Conservation (phyloP, 2,113 vertebrate species). For the Clarias macrocephalus region DNA sequence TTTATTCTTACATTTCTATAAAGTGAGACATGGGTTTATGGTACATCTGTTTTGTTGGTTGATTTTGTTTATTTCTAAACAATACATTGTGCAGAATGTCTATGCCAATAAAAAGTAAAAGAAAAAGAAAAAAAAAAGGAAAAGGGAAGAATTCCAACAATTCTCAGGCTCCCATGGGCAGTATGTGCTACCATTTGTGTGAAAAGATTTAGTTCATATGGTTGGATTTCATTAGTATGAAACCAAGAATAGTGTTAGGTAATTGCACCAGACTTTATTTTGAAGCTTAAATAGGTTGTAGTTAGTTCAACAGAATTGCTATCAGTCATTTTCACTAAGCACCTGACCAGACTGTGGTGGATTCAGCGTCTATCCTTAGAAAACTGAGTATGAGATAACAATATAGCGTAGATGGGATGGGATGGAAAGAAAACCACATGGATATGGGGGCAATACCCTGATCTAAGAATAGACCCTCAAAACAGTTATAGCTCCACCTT, state of each 20-base stretch:
- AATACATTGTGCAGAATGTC: background rate
- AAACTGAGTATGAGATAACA: background rate
- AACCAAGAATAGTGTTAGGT: background rate
- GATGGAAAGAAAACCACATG: background rate
- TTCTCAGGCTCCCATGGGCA: background rate
- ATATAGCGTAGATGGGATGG: background rate
- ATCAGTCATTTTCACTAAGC: background rate
- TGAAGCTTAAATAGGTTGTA: background rate
- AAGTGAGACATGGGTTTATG: background rate
- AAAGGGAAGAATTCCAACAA: background rate
- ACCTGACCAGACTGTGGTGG: background rate
- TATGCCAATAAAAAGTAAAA: background rate
- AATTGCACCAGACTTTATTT: background rate
- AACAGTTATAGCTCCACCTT: background rate
- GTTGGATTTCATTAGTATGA: background rate
- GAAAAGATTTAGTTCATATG: too few species aligned
- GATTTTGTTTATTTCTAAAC: constrained; percentile 15
- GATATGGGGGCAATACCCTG: background rate
- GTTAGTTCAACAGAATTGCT: background rate
- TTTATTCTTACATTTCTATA: constrained; percentile 19
- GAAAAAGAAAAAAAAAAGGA: background rate
- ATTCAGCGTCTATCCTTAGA: background rate
- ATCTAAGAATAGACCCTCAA: background rate
- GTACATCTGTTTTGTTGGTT: constrained; percentile 19
- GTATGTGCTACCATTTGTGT: background rate